These are phyloP conservation scores for Falco cherrug DNA, from an alignment of 2,797 vertebrate species.

Conservation along the genomic window DNA sequence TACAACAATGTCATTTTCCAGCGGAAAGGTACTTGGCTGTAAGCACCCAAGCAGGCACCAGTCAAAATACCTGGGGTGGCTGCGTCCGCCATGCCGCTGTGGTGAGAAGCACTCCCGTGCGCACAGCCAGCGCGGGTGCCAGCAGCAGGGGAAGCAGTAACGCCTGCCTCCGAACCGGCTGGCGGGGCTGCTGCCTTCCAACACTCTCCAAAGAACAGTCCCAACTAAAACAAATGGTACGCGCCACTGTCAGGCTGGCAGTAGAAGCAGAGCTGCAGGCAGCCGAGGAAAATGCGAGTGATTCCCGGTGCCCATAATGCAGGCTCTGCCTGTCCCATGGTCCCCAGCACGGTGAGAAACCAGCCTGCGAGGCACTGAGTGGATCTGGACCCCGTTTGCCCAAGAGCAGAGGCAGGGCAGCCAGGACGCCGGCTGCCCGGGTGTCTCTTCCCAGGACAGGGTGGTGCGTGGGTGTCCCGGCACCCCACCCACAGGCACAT, in stretches of 20 bases:
- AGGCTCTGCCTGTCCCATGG: not conserved
- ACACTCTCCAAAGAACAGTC: not conserved
- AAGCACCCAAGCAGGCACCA: not conserved
- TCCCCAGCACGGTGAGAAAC: accelerated
- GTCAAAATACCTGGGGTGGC: accelerated
- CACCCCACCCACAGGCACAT: accelerated
- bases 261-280: not conserved
- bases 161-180: too few relatives aligned
- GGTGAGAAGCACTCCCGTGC: not conserved
- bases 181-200: not conserved
- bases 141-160: not conserved
- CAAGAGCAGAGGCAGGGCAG: not conserved
- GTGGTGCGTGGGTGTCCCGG: not conserved
- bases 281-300: not conserved
- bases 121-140: not conserved
- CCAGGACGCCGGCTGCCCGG: accelerated
- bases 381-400: not conserved
- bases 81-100: not conserved
- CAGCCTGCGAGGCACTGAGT: accelerated
- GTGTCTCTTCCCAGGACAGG: not conserved
- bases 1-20: not conserved
- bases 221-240: not conserved
- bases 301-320: not conserved
- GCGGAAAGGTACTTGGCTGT: not conserved
- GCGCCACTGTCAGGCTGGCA: not conserved